Evolutionary conservation across 2,113 vertebrate species (phyloP), one percentile per base, ranked within the genome.

Genomic region (Leucosticte australis): DNA sequence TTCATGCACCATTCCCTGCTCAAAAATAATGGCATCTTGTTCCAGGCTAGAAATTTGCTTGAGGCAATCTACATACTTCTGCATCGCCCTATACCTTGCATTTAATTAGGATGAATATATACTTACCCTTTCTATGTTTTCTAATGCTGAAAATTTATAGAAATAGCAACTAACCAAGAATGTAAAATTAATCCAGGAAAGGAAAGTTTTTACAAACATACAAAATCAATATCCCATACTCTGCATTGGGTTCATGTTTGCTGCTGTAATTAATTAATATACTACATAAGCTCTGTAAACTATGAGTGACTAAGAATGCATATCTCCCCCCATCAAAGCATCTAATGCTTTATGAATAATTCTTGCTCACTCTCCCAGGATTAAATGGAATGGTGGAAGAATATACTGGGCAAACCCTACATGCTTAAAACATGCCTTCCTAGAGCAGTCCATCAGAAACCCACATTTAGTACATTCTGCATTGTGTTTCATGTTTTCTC

Each of bases 91-190:
- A 28, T 13, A 84, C 20, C 6, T 84, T 77, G 57, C 15, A 91
- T 85, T 91, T 69, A 65, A 56, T 83, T 42, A 89, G 33, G 6
- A 77, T 67, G 5, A 80, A n/a, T 11, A 79, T 6, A 73, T 86
- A 92, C 78, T 91, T 89, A 94, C 57, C 37, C 28, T 59, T 94
- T 31, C 27, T 69, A 39, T 44, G 16, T 39, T 80, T 85, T 52
- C 55, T 80, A 91, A 41, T 30, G 27, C 68, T 88, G 62, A 88
- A 94, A 77, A 76, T 27, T 53, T 11, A 31, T 73, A 89, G 19
- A 86, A 83, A 77, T 33, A 90, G 31, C 15, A 87, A 46, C 33
- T 84, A 50, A 11, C 9, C 19, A 80, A 86, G 42, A 79, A 69
- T 0, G 3, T 9, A 68, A 88, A 71, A 83, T 55, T 59, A 76